A percentile compares a stretch with the other conserved stretches of the same genome.
These are phyloP conservation scores for Gila robusta DNA, from an alignment of 2,797 vertebrate species.

Conservation along the genomic window DNA sequence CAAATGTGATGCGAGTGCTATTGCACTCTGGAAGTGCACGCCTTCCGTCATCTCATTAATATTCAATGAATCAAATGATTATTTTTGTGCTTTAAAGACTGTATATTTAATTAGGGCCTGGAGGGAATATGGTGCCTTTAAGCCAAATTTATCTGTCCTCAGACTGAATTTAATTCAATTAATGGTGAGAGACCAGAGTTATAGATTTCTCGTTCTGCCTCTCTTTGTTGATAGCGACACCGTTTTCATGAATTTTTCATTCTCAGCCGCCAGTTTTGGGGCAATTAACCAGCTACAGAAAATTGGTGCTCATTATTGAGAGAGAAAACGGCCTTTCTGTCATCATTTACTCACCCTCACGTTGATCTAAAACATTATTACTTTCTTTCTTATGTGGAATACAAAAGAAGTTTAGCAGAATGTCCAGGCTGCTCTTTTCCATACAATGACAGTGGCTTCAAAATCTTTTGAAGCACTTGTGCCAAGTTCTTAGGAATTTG, in stretches of 20 bases:
- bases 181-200: slow-evolving; percentile 77
- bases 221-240: slow-evolving; percentile 70
- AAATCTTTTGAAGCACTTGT: background rate
- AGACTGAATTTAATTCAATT: slow-evolving; percentile 83
- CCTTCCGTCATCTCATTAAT: slow-evolving; percentile 74
- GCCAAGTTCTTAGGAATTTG: background rate
- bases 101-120: slow-evolving; percentile 80
- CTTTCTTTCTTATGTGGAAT: background rate
- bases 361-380: background rate
- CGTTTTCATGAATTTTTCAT: slow-evolving; percentile 75
- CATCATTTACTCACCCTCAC: background rate
- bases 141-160: slow-evolving; percentile 80
- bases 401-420: slow-evolving; percentile 8
- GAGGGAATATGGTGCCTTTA: slow-evolving; percentile 76
- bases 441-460: background rate
- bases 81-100: slow-evolving; percentile 79
- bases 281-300: slow-evolving; percentile 52
- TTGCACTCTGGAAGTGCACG: slow-evolving; percentile 59
- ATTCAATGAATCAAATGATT: slow-evolving; percentile 80
- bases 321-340: slow-evolving; percentile 1
- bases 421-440: background rate
- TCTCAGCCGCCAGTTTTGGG: slow-evolving; percentile 65
- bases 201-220: slow-evolving; percentile 78
- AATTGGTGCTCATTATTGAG: slow-evolving; percentile 26
- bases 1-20: slow-evolving; percentile 43